Percentiles rank a stretch among this genome's conserved stretches.
These are phyloP conservation scores for Conomelus anceps DNA, from an alignment of 2,888 invertebrate species.

Conservation along the genomic window DNA sequence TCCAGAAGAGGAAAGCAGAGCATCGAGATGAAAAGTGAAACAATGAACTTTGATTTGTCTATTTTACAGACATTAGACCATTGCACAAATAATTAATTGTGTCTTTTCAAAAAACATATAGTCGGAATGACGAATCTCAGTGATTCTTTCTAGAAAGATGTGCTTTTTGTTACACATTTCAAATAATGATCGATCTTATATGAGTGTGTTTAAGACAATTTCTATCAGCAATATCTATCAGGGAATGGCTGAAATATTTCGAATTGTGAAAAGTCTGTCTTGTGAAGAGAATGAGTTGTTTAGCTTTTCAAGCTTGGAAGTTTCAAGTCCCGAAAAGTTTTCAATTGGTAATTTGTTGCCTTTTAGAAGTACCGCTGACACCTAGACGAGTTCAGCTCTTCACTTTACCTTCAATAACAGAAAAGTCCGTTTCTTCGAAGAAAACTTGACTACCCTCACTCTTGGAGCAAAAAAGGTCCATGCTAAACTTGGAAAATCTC, in stretches of 20 bases:
- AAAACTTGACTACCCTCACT: not conserved
- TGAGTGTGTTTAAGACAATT: not conserved
- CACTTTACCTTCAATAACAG: not conserved
- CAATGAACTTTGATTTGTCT: too few relatives aligned
- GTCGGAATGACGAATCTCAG: too few relatives aligned
- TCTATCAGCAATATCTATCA: not conserved
- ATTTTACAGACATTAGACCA: too few relatives aligned
- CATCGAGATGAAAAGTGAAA: too few relatives aligned
- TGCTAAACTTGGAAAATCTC: not conserved
- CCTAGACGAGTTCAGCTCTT: not conserved
- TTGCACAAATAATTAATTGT: too few relatives aligned
- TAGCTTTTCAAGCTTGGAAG: not conserved
- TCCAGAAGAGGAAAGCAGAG: too few relatives aligned
- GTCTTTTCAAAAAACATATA: too few relatives aligned
- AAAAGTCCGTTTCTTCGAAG: not conserved
- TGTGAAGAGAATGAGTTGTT: not conserved
- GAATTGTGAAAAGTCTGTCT: not conserved
- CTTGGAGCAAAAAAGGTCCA: not conserved
- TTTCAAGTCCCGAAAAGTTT: not conserved
- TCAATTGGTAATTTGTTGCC: not conserved
- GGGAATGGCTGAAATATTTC: not conserved
- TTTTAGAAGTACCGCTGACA: not conserved
- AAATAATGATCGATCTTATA: too few relatives aligned
- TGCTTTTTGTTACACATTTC: too few relatives aligned
- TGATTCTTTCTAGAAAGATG: too few relatives aligned